Evolutionary conservation across 2,113 vertebrate genomes (phyloP), one percentile per base, ranked within the genome.

Genomic region (Pterocles gutturalis): DNA sequence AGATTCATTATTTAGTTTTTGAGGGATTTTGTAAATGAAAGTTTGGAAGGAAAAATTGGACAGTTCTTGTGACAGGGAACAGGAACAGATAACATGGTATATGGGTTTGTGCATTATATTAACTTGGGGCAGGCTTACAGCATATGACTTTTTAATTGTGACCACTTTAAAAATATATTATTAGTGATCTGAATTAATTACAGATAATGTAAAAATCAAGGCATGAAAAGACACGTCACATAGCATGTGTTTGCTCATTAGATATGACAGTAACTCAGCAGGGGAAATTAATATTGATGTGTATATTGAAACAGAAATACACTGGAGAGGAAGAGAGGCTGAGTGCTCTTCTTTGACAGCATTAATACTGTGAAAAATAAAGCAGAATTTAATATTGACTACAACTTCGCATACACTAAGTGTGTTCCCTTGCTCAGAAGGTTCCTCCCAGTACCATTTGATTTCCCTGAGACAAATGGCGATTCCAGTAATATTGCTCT

Each of bases 221-320:
- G 34, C 85, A 84, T 96, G 76, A 92, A 93, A 93, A 92, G 86
- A 60, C 77, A 60, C 82, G 81, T 87, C 70, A 75, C 49, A 57
- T 57, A 89, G 53, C 64, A 57, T 87, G 57, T 95, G 48, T 87
- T 95, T 96, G 76, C 83, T 92, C 61, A 95, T 95, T 94, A 89
- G 90, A 41, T 84, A 49, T n/a, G 95, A 91, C 88, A 87, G 80
- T 67, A 91, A 82, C 38, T 95, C 86, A 67, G 38, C 57, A 69
- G 77, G 72, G 86, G 17, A 96, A 91, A 97, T 95, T 79, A 95
- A 91, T 94, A 93, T 94, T 95, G 83, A 87, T 95, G 62, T 13
- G 34, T 87, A 53, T 92, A 86, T 88, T 87, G 76, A 83, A 95
- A 90, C 20, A 97, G 55, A 85, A 96, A 53, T 90, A 71, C 51